Base-by-base conservation (phyloP, 2,888 invertebrate species). In the Synergus japonicus region DNA sequence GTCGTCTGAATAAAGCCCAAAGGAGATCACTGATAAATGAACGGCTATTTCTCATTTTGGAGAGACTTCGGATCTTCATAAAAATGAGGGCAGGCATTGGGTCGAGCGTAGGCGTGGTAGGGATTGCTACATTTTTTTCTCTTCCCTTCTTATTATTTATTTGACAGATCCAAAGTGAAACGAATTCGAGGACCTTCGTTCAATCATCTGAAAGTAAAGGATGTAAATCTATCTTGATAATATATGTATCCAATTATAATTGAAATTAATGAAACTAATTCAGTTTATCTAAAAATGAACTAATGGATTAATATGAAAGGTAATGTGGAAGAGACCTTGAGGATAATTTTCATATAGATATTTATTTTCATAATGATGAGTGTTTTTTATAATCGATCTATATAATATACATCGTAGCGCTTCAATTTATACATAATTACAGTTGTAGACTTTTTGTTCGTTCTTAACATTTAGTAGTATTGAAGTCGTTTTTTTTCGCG, bases 331-430 rank as follows among this genome's bases (percentile, higher is more conserved):
- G 29, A 29, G 44, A 67, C 15, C 29, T 73, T 43, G 58, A 76
- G 73, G 82, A 85, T 87, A 86, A 86, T 89, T 88, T 87, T 85
- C 85, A 88, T 89, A 73, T 73, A 88, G 87, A 86, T 89, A 88
- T 89, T 90, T 90, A 88, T 88, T 88, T 89, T 91, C 87, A 89
- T 91, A 90, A 91, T 92, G 90, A 91, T 92, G 91, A 90, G 89
- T 91, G 91, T 91, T 90, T 87, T 90, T 91, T 90, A 91, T 92
- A 91, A 91, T 92, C 91, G 91, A 90, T 92, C 91, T 92, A 92
- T 73, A 73, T 92, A 92, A 92, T 92, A 92, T 92, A 92, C 92
- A 92, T 91, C 90, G 90, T 92, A 92, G 91, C 91, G 89, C 91
- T 87, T 92, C 89, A 86, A 87, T 92, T 91, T 91, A 91, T 91